Evolutionary conservation across 2,797 vertebrate species (phyloP).

Genomic region (Lepus oiostolus): DNA sequence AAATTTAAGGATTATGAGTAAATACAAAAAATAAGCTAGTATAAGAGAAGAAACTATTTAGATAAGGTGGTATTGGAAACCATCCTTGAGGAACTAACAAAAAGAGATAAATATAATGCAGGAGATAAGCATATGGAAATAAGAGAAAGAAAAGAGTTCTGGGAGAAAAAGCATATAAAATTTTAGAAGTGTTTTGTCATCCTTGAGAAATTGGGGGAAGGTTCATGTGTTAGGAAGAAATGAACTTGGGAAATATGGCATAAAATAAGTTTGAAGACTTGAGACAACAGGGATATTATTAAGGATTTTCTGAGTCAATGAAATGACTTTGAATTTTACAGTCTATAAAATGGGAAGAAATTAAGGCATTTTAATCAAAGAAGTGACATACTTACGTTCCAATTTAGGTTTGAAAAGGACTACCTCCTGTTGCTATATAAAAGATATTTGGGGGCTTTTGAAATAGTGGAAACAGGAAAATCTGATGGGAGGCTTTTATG

Average conservation of each 20-base stretch:
- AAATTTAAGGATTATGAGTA: background rate
- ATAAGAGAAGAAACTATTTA: background rate
- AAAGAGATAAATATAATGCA: background rate
- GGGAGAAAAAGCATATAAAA: background rate
- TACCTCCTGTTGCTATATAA: background rate
- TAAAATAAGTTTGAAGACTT: background rate
- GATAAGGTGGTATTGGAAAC: background rate
- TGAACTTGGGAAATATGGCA: background rate
- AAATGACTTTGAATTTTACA: background rate
- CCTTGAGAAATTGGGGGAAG: background rate
- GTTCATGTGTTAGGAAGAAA: background rate
- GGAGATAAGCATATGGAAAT: background rate
- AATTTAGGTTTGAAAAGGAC: background rate
- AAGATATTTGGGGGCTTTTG: background rate
- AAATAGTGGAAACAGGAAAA: background rate
- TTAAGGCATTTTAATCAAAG: background rate
- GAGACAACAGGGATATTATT: background rate
- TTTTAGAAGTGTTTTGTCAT: background rate
- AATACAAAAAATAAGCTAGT: background rate
- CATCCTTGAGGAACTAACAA: background rate
- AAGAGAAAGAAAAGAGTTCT: background rate
- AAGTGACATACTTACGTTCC: background rate
- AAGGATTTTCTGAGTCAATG: background rate
- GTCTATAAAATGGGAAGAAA: background rate
- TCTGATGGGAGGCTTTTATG: background rate